These are phyloP conservation scores for Scaeva pyrastri DNA, from an alignment of 2,888 invertebrate species.

Conservation along the genomic window DNA sequence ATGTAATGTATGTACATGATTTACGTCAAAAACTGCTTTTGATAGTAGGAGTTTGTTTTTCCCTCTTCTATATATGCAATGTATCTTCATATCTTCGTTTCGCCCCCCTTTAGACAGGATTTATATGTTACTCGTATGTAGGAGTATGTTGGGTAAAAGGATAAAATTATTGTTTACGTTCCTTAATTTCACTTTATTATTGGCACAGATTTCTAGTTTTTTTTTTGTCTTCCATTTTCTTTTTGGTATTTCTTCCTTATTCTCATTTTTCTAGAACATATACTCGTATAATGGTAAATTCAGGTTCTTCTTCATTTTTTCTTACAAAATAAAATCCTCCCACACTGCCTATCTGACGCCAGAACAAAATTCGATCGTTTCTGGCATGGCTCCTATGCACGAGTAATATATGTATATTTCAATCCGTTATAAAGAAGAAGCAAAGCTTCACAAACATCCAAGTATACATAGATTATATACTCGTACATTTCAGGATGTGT, in stretches of 20 bases:
- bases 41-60: constrained; percentile 36
- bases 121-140: too few species aligned
- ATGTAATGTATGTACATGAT: too few species aligned
- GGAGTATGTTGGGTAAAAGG: constrained; percentile 48
- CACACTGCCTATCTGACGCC: constrained; percentile 71
- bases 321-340: constrained; percentile 48
- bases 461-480: not conserved
- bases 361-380: constrained; percentile 32
- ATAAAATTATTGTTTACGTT: constrained; percentile 75
- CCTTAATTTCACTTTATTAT: constrained; percentile 76
- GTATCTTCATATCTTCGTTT: not conserved
- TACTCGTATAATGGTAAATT: not conserved
- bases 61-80: not conserved
- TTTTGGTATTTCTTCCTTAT: not conserved
- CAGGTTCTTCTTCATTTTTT: not conserved
- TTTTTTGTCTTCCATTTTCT: constrained; percentile 5
- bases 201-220: constrained; percentile 73
- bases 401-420: not conserved
- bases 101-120: not conserved
- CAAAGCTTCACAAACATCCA: not conserved
- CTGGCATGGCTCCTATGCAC: constrained; percentile 20
- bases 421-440: constrained; percentile 48
- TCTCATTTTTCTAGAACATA: too few species aligned
- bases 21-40: constrained; percentile 48
- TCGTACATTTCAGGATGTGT: constrained; percentile 28